These are phyloP conservation scores for Tenebrio molitor DNA, from an alignment of 1,140 invertebrate genomes.

Conservation along the genomic window DNA sequence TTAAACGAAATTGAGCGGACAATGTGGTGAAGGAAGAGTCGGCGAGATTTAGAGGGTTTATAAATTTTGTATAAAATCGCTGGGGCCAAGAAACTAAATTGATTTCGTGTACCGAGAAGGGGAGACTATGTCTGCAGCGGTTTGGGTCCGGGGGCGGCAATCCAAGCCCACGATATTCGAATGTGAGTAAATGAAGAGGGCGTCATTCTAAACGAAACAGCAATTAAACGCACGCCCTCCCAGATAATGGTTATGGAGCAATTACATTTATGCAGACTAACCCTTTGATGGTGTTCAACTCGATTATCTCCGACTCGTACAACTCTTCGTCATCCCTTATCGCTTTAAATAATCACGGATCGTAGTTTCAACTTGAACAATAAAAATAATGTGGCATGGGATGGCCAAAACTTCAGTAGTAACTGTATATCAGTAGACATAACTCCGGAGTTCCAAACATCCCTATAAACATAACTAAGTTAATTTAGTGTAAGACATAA, in stretches of 20 bases:
- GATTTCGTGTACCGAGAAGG: too few relatives aligned
- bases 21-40: too few relatives aligned
- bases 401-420: constrained; percentile 60
- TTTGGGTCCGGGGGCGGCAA: background rate
- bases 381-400: constrained; percentile 59
- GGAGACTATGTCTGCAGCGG: too few relatives aligned
- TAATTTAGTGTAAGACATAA: constrained; percentile 65
- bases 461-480: constrained; percentile 65
- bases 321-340: constrained; percentile 19
- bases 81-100: background rate
- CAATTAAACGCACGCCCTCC: constrained; percentile 52
- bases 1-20: too few relatives aligned
- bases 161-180: background rate
- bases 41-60: too few relatives aligned
- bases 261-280: constrained; percentile 53
- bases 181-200: constrained; percentile 28
- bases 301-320: constrained; percentile 41
- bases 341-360: constrained; percentile 34
- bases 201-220: constrained; percentile 52
- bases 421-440: constrained; percentile 61
- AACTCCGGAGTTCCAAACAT: constrained; percentile 62
- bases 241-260: constrained; percentile 54
- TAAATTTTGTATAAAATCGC: background rate
- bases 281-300: constrained; percentile 48
- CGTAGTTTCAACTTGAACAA: constrained; percentile 51